Evolutionary conservation across 2,797 vertebrate species (phyloP).

Genomic region (Urophycis tenuis): DNA sequence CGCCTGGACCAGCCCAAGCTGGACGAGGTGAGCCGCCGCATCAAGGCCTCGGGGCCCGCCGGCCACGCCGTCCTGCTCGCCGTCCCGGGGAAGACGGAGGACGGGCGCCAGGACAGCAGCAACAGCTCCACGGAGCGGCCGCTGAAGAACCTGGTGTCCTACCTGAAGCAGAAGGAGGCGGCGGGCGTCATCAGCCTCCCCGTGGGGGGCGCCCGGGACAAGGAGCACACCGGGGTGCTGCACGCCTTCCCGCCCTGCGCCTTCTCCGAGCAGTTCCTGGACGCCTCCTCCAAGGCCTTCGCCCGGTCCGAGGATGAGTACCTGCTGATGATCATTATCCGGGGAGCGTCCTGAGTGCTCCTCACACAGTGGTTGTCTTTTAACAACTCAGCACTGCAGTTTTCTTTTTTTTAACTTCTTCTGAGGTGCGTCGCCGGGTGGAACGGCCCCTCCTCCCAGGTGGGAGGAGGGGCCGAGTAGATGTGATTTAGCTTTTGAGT

Average conservation of each 20-base stretch:
- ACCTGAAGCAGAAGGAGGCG: slow-evolving; percentile 99
- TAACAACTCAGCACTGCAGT: slow-evolving; percentile 27
- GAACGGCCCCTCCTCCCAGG: neutral
- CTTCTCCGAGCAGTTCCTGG: slow-evolving; percentile 97
- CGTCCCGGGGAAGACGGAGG: slow-evolving; percentile 78
- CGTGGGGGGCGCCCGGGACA: slow-evolving; percentile 88
- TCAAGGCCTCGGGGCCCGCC: slow-evolving; percentile 85
- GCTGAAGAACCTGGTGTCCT: slow-evolving; percentile 97
- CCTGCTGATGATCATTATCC: slow-evolving; percentile 98
- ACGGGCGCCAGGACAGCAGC: slow-evolving; percentile 64
- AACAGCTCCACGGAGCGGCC: slow-evolving; percentile 83
- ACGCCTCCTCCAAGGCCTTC: slow-evolving; percentile 92
- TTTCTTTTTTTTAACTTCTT: slow-evolving; percentile 24
- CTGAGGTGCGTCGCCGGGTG: slow-evolving; percentile 38
- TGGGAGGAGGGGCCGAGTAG: neutral
- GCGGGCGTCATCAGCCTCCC: slow-evolving; percentile 98
- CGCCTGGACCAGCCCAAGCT: slow-evolving; percentile 95
- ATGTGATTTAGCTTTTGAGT: neutral
- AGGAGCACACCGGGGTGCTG: slow-evolving; percentile 93
- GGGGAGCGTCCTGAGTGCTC: slow-evolving; percentile 84
- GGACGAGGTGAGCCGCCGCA: slow-evolving; percentile 94
- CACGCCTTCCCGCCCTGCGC: slow-evolving; percentile 97
- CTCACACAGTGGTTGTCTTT: neutral
- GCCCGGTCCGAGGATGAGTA: slow-evolving; percentile 98
- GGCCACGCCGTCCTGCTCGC: slow-evolving; percentile 89